phyloP scores from a whole-genome alignment of 1,140 invertebrate species.

The Pseudomyrmex cubaensis region DNA sequence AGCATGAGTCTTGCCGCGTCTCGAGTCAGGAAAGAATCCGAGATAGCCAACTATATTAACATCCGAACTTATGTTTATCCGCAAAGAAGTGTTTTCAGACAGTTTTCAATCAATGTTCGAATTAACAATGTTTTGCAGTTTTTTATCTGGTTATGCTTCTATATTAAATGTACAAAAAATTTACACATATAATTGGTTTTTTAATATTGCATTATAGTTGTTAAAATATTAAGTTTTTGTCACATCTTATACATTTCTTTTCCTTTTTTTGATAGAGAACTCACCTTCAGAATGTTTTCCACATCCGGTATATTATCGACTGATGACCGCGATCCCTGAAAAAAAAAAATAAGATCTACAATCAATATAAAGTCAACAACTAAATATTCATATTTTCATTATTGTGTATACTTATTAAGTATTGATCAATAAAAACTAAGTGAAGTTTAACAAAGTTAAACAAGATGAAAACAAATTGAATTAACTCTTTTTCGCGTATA shows the following conservation, averaged over 20 bases:
- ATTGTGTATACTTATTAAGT: background rate
- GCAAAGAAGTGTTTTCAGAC: background rate
- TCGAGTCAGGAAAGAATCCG: constrained; percentile 5
- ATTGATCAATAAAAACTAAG: too few species aligned
- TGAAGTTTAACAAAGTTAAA: background rate
- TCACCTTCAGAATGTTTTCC: constrained; percentile 81
- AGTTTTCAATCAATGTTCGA: constrained; percentile 4
- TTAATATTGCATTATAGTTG: background rate
- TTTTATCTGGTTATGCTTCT: background rate
- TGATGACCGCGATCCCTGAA: constrained; percentile 75
- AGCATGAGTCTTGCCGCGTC: constrained; percentile 8
- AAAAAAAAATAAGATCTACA: constrained; percentile 33
- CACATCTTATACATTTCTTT: too few species aligned
- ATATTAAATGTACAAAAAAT: too few species aligned
- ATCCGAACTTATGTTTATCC: constrained; percentile 28
- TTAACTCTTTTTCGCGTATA: background rate
- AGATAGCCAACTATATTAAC: background rate
- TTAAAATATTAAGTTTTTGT: too few species aligned
- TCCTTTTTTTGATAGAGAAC: background rate
- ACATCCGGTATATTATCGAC: constrained; percentile 75
- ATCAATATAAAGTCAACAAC: background rate
- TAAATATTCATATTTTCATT: too few species aligned
- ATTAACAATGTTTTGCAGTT: background rate
- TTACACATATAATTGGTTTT: background rate
- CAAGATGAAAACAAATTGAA: constrained; percentile 3